Evolutionary conservation across 2,113 vertebrate genomes (phyloP).

Genomic region (Dascyllus trimaculatus): DNA sequence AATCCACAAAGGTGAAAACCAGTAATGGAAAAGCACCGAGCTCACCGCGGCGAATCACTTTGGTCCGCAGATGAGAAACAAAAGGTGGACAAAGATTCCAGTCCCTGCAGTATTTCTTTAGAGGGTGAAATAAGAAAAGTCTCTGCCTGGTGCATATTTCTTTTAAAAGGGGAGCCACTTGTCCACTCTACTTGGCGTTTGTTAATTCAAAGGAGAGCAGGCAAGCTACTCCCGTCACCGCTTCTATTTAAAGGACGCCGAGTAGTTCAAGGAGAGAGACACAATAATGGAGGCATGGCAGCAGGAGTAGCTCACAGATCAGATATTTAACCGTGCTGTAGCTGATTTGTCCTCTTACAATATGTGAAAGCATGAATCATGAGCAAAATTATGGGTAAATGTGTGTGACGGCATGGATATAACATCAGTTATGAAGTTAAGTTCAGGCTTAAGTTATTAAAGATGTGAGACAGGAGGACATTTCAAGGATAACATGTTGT

Average conservation of each 20-base stretch:
- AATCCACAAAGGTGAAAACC: not conserved
- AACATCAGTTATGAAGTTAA: too few relatives aligned
- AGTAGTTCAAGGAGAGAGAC: conserved; percentile 23
- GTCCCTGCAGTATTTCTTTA: conserved; percentile 22
- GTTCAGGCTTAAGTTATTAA: too few relatives aligned
- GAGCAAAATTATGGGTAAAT: not conserved
- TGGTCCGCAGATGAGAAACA: not conserved
- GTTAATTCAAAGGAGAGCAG: conserved; percentile 18
- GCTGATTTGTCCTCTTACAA: conserved; percentile 18
- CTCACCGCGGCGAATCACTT: conserved; percentile 12
- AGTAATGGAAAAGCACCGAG: not conserved
- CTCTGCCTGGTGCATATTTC: not conserved
- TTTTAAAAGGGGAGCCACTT: conserved; percentile 25
- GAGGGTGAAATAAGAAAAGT: conserved; percentile 10
- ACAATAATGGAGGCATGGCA: conserved; percentile 16
- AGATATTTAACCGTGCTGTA: not conserved
- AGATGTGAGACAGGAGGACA: too few relatives aligned
- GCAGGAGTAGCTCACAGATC: not conserved
- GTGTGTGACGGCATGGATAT: too few relatives aligned
- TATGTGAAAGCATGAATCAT: not conserved
- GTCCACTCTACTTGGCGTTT: conserved; percentile 10
- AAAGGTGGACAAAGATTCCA: not conserved
- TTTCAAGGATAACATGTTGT: too few relatives aligned
- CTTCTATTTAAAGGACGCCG: conserved; percentile 49
- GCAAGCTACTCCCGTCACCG: conserved; percentile 11